Evolutionary conservation across 64 coral and sea anemone genomes (phyloP), one percentile per base, ranked within the genome.

Genomic region (Catalaphyllia jardinei): DNA sequence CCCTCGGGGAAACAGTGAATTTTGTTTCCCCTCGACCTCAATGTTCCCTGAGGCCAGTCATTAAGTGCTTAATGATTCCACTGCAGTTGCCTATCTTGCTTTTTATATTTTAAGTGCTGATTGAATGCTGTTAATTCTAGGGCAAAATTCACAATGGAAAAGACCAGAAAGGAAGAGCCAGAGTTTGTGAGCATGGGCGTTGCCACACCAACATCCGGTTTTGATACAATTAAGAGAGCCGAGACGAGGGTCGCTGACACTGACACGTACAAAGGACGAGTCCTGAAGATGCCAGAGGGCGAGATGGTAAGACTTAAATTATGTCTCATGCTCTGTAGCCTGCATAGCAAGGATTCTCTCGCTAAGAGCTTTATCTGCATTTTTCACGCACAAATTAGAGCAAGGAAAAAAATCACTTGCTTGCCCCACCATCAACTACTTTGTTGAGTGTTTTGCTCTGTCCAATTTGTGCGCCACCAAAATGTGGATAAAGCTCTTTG

Each of bases 241-340:
- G 75, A 96, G 64, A 91, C 67, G 83, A 93, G 82, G 72, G 72
- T 91, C 18, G 95, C 95, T 71, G 95, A 96, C 57, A 93, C 95
- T 31, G 95, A 96, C 25, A 87, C 95, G 0, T 96, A 90, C 72
- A 96, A 96, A 62, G 95, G 95, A 69, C 83, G 83, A 50, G 95
- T 96, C 35, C 8, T 51, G 22, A 69, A 85, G 63, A 6, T 85
- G 81, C 81, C 81, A 71, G 38, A 85, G 51, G 65, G 39, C 24
- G 81, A 85, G 31, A 71, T 52, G 63, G 81, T 85, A 71, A 80
- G 78, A 30, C n/a, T 73, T 12, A 14, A 29, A 15, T 14, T 24
- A 73, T 73, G 67, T 72, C 22, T 29, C 28, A 33, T 46, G 42
- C 42, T 46, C 42, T 46, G 42, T 46, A 46, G 42, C 42, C 42